Percentiles rank a stretch among this genome's conserved stretches.
Evolutionary conservation across 2,888 invertebrate genomes (phyloP).

Genomic region (Caenorhabditis sp.): DNA sequence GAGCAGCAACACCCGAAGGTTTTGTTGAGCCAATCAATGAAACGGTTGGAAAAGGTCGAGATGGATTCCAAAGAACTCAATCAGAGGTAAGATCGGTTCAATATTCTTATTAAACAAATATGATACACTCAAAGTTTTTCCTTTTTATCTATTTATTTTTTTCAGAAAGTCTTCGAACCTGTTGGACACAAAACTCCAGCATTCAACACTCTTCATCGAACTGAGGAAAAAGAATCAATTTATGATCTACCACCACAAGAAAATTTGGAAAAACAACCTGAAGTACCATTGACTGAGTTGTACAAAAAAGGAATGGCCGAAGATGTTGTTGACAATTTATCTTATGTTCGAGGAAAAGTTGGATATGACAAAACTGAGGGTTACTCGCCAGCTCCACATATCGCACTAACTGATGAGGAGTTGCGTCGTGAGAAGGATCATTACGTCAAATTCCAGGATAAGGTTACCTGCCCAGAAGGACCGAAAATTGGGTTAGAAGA

Average conservation of each 20-base stretch:
- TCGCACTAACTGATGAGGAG: constrained; percentile 12
- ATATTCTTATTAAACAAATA: neutral
- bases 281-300: constrained; percentile 1
- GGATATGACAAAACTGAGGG: neutral
- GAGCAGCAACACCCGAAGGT: constrained; percentile 40
- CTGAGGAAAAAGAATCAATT: constrained; percentile 49
- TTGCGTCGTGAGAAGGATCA: constrained; percentile 25
- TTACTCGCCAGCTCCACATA: constrained; percentile 19
- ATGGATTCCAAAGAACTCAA: constrained; percentile 47
- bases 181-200: constrained; percentile 7
- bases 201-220: constrained; percentile 30
- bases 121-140: neutral
- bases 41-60: constrained; percentile 14
- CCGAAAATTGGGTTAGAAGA: neutral
- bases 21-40: constrained; percentile 24
- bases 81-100: constrained; percentile 23
- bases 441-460: constrained; percentile 34
- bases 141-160: neutral
- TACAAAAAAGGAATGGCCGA: neutral
- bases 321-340: neutral
- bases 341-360: neutral
- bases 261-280: constrained; percentile 21
- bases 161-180: constrained; percentile 28
- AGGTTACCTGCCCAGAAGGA: neutral
- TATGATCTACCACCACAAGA: constrained; percentile 53